Conservation (phyloP, 2,797 vertebrate genomes). For the Babyrousa celebensis region DNA sequence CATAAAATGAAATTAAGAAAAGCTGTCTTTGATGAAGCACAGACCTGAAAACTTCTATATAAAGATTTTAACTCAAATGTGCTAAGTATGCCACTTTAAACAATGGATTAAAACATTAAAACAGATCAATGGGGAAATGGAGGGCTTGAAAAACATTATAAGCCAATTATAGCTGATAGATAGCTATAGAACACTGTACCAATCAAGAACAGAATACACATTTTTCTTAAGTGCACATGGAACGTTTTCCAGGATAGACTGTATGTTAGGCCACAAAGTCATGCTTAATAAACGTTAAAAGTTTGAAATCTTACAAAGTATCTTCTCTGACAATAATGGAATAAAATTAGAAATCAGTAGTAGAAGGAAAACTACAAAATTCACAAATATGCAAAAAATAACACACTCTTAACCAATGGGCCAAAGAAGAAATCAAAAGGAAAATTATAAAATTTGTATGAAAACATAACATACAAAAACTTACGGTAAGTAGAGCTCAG, state of each 20-base stretch:
- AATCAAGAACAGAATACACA: neutral
- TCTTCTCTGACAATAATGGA: neutral
- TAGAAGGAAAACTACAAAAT: neutral
- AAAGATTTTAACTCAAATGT: neutral
- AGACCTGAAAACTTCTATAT: neutral
- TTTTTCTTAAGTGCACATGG: neutral
- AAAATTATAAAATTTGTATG: neutral
- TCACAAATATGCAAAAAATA: neutral
- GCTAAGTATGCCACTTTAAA: neutral
- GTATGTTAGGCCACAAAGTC: neutral
- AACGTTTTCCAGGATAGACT: neutral
- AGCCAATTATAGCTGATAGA: neutral
- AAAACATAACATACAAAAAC: neutral
- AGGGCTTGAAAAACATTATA: neutral
- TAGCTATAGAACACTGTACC: neutral
- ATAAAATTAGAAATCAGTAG: constrained; percentile 20
- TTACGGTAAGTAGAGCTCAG: neutral
- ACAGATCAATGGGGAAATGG: neutral
- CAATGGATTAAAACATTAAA: neutral
- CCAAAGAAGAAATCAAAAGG: neutral
- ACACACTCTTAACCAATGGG: neutral
- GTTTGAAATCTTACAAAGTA: neutral
- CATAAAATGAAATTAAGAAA: neutral
- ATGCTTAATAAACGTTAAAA: neutral
- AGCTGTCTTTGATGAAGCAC: neutral